Conservation (phyloP, 37 sponge, comb jelly and placozoan genomes). For the Mnemiopsis leidyi region DNA sequence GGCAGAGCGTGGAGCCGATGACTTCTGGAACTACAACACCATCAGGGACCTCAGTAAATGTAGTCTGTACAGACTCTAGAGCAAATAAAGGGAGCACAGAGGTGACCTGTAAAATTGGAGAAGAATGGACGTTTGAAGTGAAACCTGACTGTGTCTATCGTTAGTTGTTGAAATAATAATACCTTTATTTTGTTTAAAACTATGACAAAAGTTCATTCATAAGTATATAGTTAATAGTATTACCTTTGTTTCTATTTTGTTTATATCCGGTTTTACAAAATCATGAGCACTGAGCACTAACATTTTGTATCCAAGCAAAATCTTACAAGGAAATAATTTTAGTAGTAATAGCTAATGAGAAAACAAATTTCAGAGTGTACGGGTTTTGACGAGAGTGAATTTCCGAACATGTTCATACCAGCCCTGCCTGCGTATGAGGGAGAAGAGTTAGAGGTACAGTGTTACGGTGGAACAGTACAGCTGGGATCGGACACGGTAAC, state of each 20-base stretch:
- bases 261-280: too few species aligned
- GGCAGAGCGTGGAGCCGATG: background rate
- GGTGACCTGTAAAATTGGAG: background rate
- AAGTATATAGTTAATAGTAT: too few species aligned
- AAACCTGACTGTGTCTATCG: background rate
- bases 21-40: background rate
- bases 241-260: too few species aligned
- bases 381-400: background rate
- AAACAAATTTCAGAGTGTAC: background rate
- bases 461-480: background rate
- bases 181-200: too few species aligned
- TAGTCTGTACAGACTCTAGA: background rate
- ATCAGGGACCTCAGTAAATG: background rate
- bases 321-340: too few species aligned
- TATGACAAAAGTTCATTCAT: too few species aligned
- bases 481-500: background rate
- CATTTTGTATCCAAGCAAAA: too few species aligned
- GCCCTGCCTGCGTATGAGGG: background rate
- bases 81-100: background rate
- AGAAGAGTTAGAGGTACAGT: background rate
- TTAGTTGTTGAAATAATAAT: background rate
- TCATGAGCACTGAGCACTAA: too few species aligned
- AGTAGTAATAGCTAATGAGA: too few species aligned
- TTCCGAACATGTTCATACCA: background rate
- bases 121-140: background rate